Percentiles rank a stretch among this genome's conserved stretches.
Evolutionary conservation across 2,888 invertebrate genomes (phyloP).

Genomic region (Muschampia plurimacula): DNA sequence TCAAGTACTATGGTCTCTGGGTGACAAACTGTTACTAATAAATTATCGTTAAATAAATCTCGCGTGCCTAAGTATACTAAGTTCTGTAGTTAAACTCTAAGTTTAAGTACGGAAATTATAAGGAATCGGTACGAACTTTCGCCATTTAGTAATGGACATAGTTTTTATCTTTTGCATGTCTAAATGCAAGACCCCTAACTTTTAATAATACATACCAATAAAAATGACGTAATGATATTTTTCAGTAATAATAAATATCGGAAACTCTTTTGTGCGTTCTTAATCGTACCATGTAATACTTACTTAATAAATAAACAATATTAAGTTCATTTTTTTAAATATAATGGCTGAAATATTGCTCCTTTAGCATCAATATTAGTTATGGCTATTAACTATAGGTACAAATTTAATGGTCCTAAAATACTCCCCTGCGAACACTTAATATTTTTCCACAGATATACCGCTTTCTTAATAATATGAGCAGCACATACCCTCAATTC

Average conservation of each 20-base stretch:
- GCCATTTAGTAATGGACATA: background rate
- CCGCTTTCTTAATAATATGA: constrained; percentile 78
- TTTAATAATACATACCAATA: no score
- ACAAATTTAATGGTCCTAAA: background rate
- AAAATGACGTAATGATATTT: no score
- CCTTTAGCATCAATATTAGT: background rate
- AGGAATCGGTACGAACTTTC: background rate
- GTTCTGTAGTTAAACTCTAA: constrained; percentile 13
- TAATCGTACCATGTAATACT: no score
- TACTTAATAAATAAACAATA: no score
- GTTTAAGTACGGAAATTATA: background rate
- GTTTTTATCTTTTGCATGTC: no score
- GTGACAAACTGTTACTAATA: constrained; percentile 16
- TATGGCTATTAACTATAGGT: background rate
- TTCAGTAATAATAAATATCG: no score
- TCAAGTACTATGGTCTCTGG: constrained; percentile 4
- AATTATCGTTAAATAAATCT: constrained; percentile 26
- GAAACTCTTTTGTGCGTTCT: no score
- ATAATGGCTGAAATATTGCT: background rate
- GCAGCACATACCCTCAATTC: constrained; percentile 68
- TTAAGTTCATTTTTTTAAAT: no score
- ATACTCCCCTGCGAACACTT: background rate
- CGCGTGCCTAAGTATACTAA: constrained; percentile 18
- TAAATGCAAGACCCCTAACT: no score
- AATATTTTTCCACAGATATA: constrained; percentile 72